phyloP scores from a whole-genome alignment of 2,797 vertebrate species.

The Echeneis naucrates region DNA sequence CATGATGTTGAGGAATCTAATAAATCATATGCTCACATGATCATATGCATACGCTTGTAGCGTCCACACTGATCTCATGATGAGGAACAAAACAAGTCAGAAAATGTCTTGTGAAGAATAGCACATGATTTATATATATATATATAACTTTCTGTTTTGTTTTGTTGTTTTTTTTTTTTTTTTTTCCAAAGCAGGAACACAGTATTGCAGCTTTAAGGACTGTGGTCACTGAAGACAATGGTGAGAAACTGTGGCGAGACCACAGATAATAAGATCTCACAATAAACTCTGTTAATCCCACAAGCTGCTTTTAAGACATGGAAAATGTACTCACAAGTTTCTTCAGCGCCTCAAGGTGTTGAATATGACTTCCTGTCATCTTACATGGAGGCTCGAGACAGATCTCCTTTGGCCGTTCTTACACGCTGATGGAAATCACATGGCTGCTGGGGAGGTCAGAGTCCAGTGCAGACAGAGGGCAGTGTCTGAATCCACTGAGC shows the following conservation, averaged over 20 bases:
- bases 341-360: constrained; percentile 31
- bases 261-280: neutral
- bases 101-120: neutral
- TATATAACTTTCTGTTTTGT: too few relatives aligned
- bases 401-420: constrained; percentile 18
- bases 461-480: constrained; percentile 64
- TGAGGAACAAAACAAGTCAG: constrained; percentile 16
- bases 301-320: neutral
- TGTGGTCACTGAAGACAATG: neutral
- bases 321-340: constrained; percentile 64
- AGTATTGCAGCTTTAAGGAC: neutral
- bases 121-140: constrained; percentile 5
- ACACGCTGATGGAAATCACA: constrained; percentile 36
- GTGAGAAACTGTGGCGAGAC: neutral
- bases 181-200: neutral
- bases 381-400: constrained; percentile 27
- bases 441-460: constrained; percentile 69
- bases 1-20: constrained; percentile 4
- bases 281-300: neutral
- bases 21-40: constrained; percentile 1
- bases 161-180: too few relatives aligned
- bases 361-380: constrained; percentile 48
- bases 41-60: too few relatives aligned
- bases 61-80: constrained; percentile 22
- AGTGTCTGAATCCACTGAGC: constrained; percentile 10